Percentiles rank a stretch among this genome's conserved stretches.
phyloP scores from a whole-genome alignment of 2,797 vertebrate species.

The Sebastes trivittatus region DNA sequence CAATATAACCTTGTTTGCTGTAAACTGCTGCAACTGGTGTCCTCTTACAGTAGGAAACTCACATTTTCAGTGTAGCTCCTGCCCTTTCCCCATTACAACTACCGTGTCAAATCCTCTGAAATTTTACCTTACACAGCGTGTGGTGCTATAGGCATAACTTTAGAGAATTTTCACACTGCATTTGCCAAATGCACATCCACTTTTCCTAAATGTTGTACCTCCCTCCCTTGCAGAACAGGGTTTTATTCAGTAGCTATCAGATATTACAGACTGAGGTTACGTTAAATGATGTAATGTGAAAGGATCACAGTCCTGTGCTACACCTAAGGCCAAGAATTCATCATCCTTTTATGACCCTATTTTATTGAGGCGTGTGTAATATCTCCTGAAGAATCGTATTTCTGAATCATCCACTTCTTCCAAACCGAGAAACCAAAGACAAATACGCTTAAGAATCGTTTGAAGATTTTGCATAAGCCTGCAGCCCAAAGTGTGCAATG shows the following conservation, averaged over 20 bases:
- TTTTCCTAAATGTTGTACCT: neutral
- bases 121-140: neutral
- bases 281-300: constrained; percentile 10
- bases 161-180: neutral
- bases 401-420: constrained; percentile 23
- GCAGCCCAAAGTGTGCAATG: constrained; percentile 30
- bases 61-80: neutral
- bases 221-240: neutral
- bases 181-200: neutral
- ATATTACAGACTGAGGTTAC: constrained; percentile 5
- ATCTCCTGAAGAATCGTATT: constrained; percentile 38
- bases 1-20: neutral
- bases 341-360: constrained; percentile 28
- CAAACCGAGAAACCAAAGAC: constrained; percentile 41
- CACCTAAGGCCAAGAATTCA: constrained; percentile 26
- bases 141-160: neutral
- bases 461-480: constrained; percentile 32
- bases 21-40: neutral
- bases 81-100: neutral
- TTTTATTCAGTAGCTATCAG: constrained; percentile 7
- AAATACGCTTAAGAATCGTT: constrained; percentile 38
- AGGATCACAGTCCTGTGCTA: constrained; percentile 15
- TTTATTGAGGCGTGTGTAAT: constrained; percentile 28
- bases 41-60: neutral
- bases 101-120: neutral